Percentiles rank a stretch among this genome's conserved stretches.
These are phyloP conservation scores for Baryphthengus martii DNA, from an alignment of 2,113 vertebrate species.

Conservation along the genomic window DNA sequence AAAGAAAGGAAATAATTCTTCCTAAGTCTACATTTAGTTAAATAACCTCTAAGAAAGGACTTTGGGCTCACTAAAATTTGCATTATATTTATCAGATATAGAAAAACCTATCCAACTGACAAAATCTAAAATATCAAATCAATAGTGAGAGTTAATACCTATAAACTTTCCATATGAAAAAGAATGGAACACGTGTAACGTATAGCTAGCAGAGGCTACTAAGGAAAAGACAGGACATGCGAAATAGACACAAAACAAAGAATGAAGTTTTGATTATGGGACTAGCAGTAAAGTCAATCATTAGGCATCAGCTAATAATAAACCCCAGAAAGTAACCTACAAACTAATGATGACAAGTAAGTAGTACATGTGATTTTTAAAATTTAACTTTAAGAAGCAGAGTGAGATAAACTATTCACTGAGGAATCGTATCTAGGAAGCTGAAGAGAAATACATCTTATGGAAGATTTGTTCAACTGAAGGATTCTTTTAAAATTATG, in stretches of 20 bases:
- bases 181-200: neutral
- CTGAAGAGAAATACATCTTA: neutral
- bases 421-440: neutral
- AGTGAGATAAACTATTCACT: no score
- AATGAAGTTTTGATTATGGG: neutral
- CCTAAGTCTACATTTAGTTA: neutral
- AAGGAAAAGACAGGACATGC: neutral
- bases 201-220: neutral
- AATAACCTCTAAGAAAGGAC: neutral
- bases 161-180: neutral
- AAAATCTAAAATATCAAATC: neutral
- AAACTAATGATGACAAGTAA: neutral
- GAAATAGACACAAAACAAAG: neutral
- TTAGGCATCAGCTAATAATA: neutral
- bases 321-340: neutral
- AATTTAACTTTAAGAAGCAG: neutral
- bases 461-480: neutral
- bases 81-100: neutral
- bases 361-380: neutral
- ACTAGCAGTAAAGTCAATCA: neutral
- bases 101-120: neutral
- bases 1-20: neutral
- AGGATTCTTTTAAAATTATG: neutral
- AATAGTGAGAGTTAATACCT: neutral
- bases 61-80: neutral